Percentiles rank a stretch among this genome's conserved stretches.
phyloP scores from a whole-genome alignment of 2,797 vertebrate genomes.

The Oreochromis mossambicus region DNA sequence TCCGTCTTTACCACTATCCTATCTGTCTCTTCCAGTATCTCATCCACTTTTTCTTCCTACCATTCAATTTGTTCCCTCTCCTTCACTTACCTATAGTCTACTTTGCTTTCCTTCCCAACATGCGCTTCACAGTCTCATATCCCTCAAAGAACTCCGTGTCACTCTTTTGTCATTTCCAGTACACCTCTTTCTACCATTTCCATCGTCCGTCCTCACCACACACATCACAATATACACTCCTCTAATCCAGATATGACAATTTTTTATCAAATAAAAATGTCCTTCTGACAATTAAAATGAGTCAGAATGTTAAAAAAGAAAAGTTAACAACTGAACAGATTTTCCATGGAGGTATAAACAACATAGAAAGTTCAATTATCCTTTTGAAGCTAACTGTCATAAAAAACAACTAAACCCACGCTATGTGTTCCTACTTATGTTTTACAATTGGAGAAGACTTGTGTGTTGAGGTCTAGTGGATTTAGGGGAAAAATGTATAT shows the following conservation, averaged over 20 bases:
- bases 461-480: not conserved
- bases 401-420: not conserved
- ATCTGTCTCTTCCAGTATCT: constrained; percentile 53
- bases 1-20: constrained; percentile 43
- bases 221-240: not conserved
- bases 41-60: constrained; percentile 41
- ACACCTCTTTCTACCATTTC: not conserved
- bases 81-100: constrained; percentile 23
- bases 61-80: constrained; percentile 48
- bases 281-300: not conserved
- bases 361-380: not conserved
- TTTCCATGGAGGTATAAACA: not conserved
- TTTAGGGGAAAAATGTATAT: not conserved
- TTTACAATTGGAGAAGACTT: not conserved
- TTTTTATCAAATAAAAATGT: not conserved
- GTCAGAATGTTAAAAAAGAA: not conserved
- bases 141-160: not conserved
- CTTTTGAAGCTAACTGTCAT: not conserved
- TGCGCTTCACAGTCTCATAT: not conserved
- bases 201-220: not conserved
- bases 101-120: not conserved
- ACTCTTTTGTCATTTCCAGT: constrained; percentile 9
- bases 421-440: not conserved
- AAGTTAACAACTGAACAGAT: not conserved
- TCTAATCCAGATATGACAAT: not conserved